Evolutionary conservation across 2,888 invertebrate genomes (phyloP).

Genomic region (Heliconius aoede): DNA sequence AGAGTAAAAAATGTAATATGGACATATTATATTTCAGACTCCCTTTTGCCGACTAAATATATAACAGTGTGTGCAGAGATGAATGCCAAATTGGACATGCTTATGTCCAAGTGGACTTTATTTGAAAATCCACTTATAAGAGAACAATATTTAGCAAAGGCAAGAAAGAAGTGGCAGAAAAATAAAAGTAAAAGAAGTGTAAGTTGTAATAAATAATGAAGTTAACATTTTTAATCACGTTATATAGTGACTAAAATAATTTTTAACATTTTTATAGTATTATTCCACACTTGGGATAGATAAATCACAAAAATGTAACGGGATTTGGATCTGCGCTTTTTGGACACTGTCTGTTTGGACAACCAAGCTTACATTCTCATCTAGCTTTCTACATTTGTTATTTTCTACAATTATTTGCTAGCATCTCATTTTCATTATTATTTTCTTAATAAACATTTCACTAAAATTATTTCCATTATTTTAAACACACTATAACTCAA

Average conservation of each 20-base stretch:
- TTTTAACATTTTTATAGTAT: not conserved
- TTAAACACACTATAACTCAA: no score
- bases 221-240: no score
- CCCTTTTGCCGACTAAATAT: slow-evolving; percentile 71
- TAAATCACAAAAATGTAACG: no score
- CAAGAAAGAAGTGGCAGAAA: slow-evolving; percentile 65
- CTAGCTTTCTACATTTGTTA: no score
- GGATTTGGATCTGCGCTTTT: no score
- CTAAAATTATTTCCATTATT: no score
- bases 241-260: not conserved
- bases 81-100: slow-evolving; percentile 69
- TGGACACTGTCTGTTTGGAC: no score
- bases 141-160: slow-evolving; percentile 70
- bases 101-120: slow-evolving; percentile 76
- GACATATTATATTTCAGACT: slow-evolving; percentile 59
- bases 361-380: no score
- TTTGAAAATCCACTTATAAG: slow-evolving; percentile 75
- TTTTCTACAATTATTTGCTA: no score
- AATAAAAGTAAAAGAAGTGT: slow-evolving; percentile 70
- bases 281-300: no score
- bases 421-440: no score
- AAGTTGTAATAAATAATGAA: slow-evolving; percentile 49
- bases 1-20: rapidly evolving
- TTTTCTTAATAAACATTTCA: no score
- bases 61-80: slow-evolving; percentile 73